Evolutionary conservation across 2,888 invertebrate species (phyloP), one percentile per base, ranked within the genome.

Genomic region (Hypena proboscidalis): DNA sequence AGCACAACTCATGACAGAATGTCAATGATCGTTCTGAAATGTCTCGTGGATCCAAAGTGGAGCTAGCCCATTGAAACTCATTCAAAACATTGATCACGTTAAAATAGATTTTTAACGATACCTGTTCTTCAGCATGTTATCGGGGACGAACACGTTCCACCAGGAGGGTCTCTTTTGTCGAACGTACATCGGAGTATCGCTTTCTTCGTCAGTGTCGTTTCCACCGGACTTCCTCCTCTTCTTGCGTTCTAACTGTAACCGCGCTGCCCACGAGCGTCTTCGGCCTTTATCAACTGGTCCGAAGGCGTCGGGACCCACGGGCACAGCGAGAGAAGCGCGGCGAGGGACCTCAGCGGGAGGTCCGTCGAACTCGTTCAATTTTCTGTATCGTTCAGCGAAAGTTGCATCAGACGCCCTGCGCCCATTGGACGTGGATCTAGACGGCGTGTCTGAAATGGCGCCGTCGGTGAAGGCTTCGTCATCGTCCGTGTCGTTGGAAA

Each of bases 131-230:
- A 93, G 91, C 92, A 93, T 93, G 71, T 94, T 94, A 67, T 97
- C 96, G 33, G 95, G 95, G 29, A 95, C 94, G 77, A 97, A 96
- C 55, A 96, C 95, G 80, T 96, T 96, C 97, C 97, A 97, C 97
- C 97, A 97, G 22, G 96, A 96, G 22, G 95, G 94, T 51, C 96
- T 91, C 79, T 96, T 96, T 80, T 95, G 94, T 15, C 94, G 87
- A 22, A 90, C 86, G 71, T 91, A 92, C 50, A 67, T 80, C 4
- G 78, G 90, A 62, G 76, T 76, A 49, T 89, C 89, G 54, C 71
- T 77, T 68, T 85, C 89, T 32, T 85, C 83, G 43, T 92, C 90
- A 11, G 86, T 85, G 53, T 88, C 85, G 66, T 80, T 78, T 50
- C 81, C 78, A 6, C 92, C 87, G 3, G 92, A 93, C 74, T 93